Conservation (phyloP, 2,888 invertebrate genomes). For the Petrolisthes cinctipes region DNA sequence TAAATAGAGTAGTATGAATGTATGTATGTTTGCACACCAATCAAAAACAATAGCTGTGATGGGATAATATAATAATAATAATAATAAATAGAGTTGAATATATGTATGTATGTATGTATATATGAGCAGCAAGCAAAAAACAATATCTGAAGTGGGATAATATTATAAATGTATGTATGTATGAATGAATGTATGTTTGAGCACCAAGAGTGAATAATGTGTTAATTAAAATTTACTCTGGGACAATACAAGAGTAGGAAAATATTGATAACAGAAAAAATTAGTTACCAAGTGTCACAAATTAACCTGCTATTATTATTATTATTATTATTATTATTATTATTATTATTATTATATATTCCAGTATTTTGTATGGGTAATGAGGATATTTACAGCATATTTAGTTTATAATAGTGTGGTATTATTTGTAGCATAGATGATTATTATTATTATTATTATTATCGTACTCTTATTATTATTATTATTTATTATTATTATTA, state of each 20-base stretch:
- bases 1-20: neutral
- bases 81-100: neutral
- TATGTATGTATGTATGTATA: slow-evolving; percentile 17
- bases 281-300: no score
- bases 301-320: neutral
- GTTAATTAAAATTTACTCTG: neutral
- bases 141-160: neutral
- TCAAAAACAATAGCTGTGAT: neutral
- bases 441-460: no score
- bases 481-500: no score
- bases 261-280: no score
- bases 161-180: slow-evolving; percentile 19
- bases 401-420: no score
- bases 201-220: neutral
- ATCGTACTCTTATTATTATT: no score
- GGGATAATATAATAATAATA: neutral
- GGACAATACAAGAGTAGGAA: neutral
- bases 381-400: no score
- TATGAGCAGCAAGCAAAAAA: neutral
- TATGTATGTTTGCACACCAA: slow-evolving; percentile 6
- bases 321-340: no score
- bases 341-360: no score
- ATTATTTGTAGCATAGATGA: no score
- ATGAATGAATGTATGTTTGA: slow-evolving; percentile 19
- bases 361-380: no score